Evolutionary conservation across 2,113 vertebrate genomes (phyloP).

Genomic region (Dicrurus megarhynchus): DNA sequence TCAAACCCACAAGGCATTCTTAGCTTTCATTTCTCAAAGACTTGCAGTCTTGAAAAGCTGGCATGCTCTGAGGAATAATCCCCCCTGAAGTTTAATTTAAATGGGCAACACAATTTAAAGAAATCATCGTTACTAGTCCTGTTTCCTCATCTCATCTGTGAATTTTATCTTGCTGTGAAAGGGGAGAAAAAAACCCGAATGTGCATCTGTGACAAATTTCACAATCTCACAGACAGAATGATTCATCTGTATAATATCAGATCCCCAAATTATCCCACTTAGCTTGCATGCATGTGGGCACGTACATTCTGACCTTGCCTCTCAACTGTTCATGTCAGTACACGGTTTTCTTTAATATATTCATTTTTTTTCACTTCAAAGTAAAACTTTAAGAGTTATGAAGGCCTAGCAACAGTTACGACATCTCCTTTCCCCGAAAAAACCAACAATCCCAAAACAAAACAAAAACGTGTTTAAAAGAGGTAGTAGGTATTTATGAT

Average conservation of each 20-base stretch:
- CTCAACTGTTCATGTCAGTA: not conserved
- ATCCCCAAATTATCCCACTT: not conserved
- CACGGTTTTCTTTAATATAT: not conserved
- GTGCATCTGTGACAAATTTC: not conserved
- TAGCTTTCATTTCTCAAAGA: not conserved
- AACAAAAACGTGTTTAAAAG: not conserved
- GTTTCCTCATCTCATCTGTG: not conserved
- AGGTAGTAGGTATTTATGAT: not conserved
- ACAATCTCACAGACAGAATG: not conserved
- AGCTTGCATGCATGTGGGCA: not conserved
- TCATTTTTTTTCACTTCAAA: not conserved
- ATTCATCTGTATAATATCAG: constrained; percentile 13
- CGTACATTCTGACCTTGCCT: not conserved
- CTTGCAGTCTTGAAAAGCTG: not conserved
- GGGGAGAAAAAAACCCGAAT: not conserved
- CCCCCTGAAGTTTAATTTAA: not conserved
- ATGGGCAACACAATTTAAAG: not conserved
- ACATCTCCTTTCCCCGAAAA: not conserved
- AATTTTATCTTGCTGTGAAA: not conserved
- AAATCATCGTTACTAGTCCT: not conserved
- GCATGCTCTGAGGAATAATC: not conserved
- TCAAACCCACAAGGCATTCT: not conserved
- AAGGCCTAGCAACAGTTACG: not conserved
- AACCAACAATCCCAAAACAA: not conserved
- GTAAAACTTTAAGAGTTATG: not conserved